Base-by-base conservation (phyloP, 1,140 invertebrate species). In the Sweltsa coloradensis region DNA sequence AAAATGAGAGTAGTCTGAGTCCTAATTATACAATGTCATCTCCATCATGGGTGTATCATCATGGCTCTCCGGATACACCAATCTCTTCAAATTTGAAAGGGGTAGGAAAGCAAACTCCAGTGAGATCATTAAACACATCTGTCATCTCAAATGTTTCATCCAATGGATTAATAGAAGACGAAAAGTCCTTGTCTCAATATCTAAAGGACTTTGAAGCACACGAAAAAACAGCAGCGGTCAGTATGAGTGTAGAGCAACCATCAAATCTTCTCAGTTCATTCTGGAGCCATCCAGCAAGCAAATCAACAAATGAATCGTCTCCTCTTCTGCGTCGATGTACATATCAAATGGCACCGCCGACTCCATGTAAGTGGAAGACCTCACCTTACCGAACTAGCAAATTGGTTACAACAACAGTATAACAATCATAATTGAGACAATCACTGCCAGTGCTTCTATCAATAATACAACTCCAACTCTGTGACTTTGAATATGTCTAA, bases 271-370 rank as follows among this genome's bases (percentile, higher is more conserved):
- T 60, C 34, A 75, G 70, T 55, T 68, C 68, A 2, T 75, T 75
- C 54, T 76, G 73, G 71, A 72, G 66, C 31, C 70, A 75, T 61
- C 72, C 73, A 41, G 66, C 69, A 6, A 70, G 64, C 34, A 63
- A 68, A 52, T 63, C 57, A 53, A 62, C 66, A n/a, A 64, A 66
- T 43, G 73, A 74, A 53, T 62, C 71, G 13, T 70, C 71, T 3
- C 63, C 71, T 4, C 57, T 73, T 44, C 55, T 76, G 25, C 64
- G 62, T 55, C 63, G 64, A 53, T 71, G 65, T 50, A 61, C 65
- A 34, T 76, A 76, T 60, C 74, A 76, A 58, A 54, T 75, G 26
- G 67, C 74, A n/a, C 64, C 70, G 24, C 66, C 65, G 6, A 60
- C 68, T 26, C 51, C 59, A 45, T 66, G 72, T 74, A 66, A 57